Base-by-base conservation (phyloP, 1,140 invertebrate genomes). In the Eupristina koningsbergeri region DNA sequence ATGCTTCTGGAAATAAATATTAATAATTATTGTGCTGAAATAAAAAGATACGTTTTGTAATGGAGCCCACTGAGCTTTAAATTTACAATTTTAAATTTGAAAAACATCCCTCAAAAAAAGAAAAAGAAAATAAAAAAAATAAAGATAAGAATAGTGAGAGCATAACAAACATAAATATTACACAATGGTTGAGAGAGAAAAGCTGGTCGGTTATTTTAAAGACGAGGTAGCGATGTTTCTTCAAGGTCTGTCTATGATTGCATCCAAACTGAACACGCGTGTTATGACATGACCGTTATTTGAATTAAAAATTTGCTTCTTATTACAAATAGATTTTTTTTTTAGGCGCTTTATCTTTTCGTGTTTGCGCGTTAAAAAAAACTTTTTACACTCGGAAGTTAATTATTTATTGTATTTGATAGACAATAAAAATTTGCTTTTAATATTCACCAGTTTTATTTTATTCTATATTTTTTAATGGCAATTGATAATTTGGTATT, bases 181-280 rank as follows among this genome's bases (percentile, higher is more conserved):
- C 67, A 71, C 67, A 71, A 71, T 71, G 67, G 36, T 9, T 39
- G 26, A 41, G 0, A 39, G 19, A 31, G 19, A n/a, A 41, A 36
- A 22, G 19, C 39, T 41, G 7, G 36, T 5, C 3, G 67, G 9
- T 71, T 71, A 41, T 71, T 71, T 71, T 71, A 71, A 36, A 41
- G 67, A 41, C 67, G 67, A 39, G 67, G 67, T 41, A 67, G 36
- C 39, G 22, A 71, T 41, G 19, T 41, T 71, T 9, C 22, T 2
- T 71, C 67, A 71, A 71, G 67, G 67, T 26, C 67, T 71, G 39
- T 71, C 67, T 71, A 71, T 71, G 41, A 71, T 71, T 71, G 67
- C 67, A 71, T 71, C 36, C 36, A 71, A 71, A 71, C 41, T 71
- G 6, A 36, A 71, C 67, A 71, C 67, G 67, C 67, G 67, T 31